Conservation (phyloP, 2,113 vertebrate species). For the Plectropomus leopardus region DNA sequence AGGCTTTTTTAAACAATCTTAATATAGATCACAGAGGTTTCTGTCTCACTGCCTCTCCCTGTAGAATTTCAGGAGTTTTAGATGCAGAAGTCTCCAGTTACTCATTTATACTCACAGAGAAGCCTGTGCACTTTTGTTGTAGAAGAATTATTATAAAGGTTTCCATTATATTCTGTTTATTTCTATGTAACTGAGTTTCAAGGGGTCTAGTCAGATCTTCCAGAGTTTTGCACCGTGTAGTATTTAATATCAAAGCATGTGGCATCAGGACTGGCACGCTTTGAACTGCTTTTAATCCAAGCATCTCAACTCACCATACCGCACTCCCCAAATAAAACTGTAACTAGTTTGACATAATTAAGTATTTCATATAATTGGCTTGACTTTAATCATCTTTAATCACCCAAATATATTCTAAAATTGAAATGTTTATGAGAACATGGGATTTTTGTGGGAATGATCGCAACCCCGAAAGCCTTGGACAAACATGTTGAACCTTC, state of each 20-base stretch:
- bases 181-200: conserved; percentile 35
- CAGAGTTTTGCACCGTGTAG: conserved; percentile 42
- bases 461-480: conserved; percentile 76
- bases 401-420: conserved; percentile 86
- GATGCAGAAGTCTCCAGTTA: conserved; percentile 17
- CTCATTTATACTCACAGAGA: conserved; percentile 2
- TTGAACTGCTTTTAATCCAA: conserved; percentile 68
- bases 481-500: conserved; percentile 83
- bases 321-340: conserved; percentile 83
- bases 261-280: conserved; percentile 73
- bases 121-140: not conserved
- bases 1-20: conserved; percentile 78
- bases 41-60: conserved; percentile 35
- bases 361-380: conserved; percentile 83
- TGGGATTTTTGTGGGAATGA: conserved; percentile 83
- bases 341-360: conserved; percentile 83
- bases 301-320: conserved; percentile 73
- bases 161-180: not conserved
- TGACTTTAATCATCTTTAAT: conserved; percentile 85
- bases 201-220: conserved; percentile 28
- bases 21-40: conserved; percentile 74
- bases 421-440: conserved; percentile 84
- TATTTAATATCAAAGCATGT: conserved; percentile 80
- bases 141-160: conserved; percentile 6
- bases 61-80: conserved; percentile 26